phyloP scores from a whole-genome alignment of 2,113 vertebrate species.

The Naja naja region DNA sequence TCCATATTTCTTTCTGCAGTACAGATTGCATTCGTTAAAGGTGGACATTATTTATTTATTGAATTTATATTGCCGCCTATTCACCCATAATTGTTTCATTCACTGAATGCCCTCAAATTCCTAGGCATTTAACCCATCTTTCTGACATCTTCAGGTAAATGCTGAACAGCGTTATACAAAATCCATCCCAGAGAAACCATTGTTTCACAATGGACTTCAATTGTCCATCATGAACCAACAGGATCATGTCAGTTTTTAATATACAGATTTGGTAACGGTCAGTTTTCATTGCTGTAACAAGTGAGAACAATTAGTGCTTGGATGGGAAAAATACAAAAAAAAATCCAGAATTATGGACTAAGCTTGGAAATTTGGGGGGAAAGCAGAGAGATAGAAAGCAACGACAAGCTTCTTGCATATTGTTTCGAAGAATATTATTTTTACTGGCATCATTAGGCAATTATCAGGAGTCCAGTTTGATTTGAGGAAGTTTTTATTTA shows the following conservation, averaged over 20 bases:
- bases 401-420: not conserved
- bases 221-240: not conserved
- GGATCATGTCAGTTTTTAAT: not conserved
- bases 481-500: not conserved
- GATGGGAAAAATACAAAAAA: not conserved
- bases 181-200: not conserved
- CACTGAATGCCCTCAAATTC: not conserved
- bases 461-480: not conserved
- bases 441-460: not conserved
- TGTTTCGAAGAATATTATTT: not conserved
- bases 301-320: not conserved
- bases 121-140: not conserved
- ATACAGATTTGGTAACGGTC: not conserved
- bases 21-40: not conserved
- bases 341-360: not conserved
- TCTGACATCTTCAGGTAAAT: not conserved
- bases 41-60: no score
- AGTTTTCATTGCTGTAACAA: not conserved
- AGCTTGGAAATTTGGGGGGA: not conserved
- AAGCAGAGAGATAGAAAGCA: not conserved
- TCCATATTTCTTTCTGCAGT: not conserved
- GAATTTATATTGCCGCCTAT: no score
- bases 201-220: not conserved
- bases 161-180: not conserved
- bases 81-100: not conserved